Evolutionary conservation across 1,140 invertebrate genomes (phyloP).

Genomic region (Oscheius sp.): DNA sequence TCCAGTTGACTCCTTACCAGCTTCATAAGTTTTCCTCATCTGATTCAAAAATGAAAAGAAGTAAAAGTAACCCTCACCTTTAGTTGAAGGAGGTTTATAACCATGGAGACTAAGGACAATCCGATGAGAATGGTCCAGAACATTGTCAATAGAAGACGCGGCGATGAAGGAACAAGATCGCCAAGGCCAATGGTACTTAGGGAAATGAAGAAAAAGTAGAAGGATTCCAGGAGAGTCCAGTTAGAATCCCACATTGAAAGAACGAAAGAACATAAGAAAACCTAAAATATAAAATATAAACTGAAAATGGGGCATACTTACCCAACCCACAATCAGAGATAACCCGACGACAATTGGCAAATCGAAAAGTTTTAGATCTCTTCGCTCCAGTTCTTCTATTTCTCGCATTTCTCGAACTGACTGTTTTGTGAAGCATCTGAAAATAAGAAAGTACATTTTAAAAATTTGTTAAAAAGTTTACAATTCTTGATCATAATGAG

Average conservation of each 20-base stretch:
- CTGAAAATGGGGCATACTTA: background rate
- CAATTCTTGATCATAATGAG: too few relatives aligned
- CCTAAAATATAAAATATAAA: background rate
- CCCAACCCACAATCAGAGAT: constrained; percentile 38
- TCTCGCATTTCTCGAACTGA: constrained; percentile 38
- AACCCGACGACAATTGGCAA: constrained; percentile 35
- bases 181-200: constrained; percentile 43
- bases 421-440: constrained; percentile 42
- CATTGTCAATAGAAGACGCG: constrained; percentile 36
- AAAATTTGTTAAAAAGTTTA: constrained; percentile 10
- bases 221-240: constrained; percentile 42
- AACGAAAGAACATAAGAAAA: constrained; percentile 39
- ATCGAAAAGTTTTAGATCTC: constrained; percentile 38
- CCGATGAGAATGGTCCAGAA: constrained; percentile 42
- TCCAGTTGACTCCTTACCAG: constrained; percentile 29
- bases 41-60: background rate
- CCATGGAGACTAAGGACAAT: constrained; percentile 44
- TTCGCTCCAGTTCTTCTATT: constrained; percentile 36
- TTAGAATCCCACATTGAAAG: constrained; percentile 36
- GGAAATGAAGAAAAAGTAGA: constrained; percentile 46
- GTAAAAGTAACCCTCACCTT: background rate
- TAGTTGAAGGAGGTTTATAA: constrained; percentile 36
- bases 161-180: constrained; percentile 36
- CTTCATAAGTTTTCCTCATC: constrained; percentile 44
- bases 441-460: background rate